Evolutionary conservation across 2,113 vertebrate genomes (phyloP), one percentile per base, ranked within the genome.

Genomic region (Festucalex cinctus): DNA sequence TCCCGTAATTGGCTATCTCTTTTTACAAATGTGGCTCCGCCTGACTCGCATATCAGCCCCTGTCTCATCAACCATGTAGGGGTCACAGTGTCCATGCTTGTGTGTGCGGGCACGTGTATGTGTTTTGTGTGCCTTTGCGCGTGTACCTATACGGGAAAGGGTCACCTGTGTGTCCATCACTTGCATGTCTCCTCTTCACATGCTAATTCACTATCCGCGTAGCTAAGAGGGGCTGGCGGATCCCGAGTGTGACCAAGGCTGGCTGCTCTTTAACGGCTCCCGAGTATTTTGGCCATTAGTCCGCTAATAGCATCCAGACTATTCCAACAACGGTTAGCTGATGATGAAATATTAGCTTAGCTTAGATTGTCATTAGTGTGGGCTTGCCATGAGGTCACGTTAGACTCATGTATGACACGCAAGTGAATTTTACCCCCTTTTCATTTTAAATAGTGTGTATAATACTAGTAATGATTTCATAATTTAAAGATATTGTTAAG

Each of bases 1-100:
- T 73, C 76, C 87, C 89, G 79, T 94, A 93, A 94, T 94, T 95
- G 87, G 79, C 92, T 92, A 88, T 87, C 90, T 83, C 85, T 92
- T 93, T 94, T 92, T 89, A 88, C 91, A 94, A 92, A 89, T 90
- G 89, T 88, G 88, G 87, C 84, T 88, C 87, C 85, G 44, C 92
- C 90, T 86, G 86, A 90, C 83, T 89, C 85, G 82, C 84, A 88
- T 89, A 89, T 88, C 86, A 86, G 84, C 85, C 81, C 82, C 83
- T 61, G 73, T 90, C 88, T 89, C 83, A 88, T 91, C 88, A 89
- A 83, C 68, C 86, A 71, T 87, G 86, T 76, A 89, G 83, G 85
- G 85, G 89, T 90, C 87, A 86, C 83, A 59, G 74, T 81, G 84
- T 85, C 76, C 65, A 46, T 65, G 77, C n/a, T n/a, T 67, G 75